These are phyloP conservation scores for Dendrolimus pini DNA, from an alignment of 2,888 invertebrate species.

Conservation along the genomic window DNA sequence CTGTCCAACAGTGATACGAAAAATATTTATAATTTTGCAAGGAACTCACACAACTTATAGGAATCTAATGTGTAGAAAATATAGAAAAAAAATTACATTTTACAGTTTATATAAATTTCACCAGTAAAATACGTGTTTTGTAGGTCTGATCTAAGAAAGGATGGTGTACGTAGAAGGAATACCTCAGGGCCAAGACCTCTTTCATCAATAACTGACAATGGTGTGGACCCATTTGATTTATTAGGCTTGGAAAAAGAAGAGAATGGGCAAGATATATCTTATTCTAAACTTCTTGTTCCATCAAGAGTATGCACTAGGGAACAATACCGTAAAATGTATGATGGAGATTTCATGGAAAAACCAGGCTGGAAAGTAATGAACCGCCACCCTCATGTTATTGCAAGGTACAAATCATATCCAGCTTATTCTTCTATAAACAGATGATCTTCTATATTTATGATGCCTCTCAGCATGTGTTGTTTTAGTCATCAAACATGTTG, in stretches of 20 bases:
- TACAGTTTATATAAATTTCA: not conserved
- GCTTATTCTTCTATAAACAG: no score
- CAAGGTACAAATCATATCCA: constrained; percentile 55
- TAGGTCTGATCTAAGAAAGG: constrained; percentile 80
- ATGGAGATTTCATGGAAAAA: constrained; percentile 62
- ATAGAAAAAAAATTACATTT: no score
- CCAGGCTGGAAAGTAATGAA: constrained; percentile 56
- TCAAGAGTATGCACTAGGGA: constrained; percentile 73
- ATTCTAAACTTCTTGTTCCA: constrained; percentile 88
- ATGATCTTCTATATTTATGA: no score
- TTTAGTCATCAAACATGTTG: constrained; percentile 3
- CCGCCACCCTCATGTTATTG: constrained; percentile 74
- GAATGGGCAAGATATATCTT: constrained; percentile 95
- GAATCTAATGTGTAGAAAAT: no score
- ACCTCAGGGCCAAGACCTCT: constrained; percentile 89
- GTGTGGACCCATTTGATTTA: constrained; percentile 89
- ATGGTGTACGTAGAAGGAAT: constrained; percentile 86
- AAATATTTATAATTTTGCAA: no score
- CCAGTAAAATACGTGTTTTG: constrained; percentile 8
- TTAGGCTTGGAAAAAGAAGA: constrained; percentile 88
- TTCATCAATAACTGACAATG: constrained; percentile 89
- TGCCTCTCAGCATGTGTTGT: not conserved
- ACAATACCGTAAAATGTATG: constrained; percentile 66
- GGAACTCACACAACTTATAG: no score
- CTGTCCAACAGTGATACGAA: no score